Evolutionary conservation across 2,797 vertebrate genomes (phyloP), one percentile per base, ranked within the genome.

Genomic region (Catostomus latipinnis): DNA sequence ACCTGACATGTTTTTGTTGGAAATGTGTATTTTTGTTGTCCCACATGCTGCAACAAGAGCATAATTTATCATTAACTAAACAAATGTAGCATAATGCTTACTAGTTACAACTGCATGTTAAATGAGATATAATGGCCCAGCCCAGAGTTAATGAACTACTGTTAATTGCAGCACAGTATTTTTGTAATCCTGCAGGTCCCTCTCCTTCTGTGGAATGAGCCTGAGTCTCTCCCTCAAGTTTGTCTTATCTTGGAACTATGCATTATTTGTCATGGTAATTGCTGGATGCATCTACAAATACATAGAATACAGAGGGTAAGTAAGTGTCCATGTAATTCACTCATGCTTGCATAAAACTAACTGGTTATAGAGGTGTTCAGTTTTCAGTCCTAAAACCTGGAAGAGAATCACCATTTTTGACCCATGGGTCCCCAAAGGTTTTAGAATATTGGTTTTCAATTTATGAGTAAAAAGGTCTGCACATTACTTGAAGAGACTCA

Each of bases 251-350:
- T 99, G 97, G 97, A 95, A 95, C 88, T 98, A 98, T 0, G 97
- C 97, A 11, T 91, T 99, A 78, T 86, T 96, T 48, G 96, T 95
- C 90, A 96, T 98, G 90, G 84, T 97, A 76, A 94, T 99, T 53
- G 96, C 97, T 0, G 94, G 96, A 86, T 97, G 96, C 89, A 96
- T 98, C 90, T 99, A 99, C 88, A 99, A 99, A 90, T 99, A 99
- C 91, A 99, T 99, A 77, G 97, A 99, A 89, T 99, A 97, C 90
- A 95, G 95, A 87, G 97, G 97, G 97, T 99, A 87, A 22, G 97
- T 99, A 87, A 22, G 9, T 65, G 60, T 63, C 8, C 8, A 4
- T 58, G 45, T 4, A 9, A 48, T 52, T 50, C 13, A 69, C 11
- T 22, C 45, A 53, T 72, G 12, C n/a, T 16, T 72, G 8, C 48